A percentile compares a stretch with the other conserved stretches of the same genome.
phyloP scores from a whole-genome alignment of 2,888 invertebrate species.

The Aphodius granarius region DNA sequence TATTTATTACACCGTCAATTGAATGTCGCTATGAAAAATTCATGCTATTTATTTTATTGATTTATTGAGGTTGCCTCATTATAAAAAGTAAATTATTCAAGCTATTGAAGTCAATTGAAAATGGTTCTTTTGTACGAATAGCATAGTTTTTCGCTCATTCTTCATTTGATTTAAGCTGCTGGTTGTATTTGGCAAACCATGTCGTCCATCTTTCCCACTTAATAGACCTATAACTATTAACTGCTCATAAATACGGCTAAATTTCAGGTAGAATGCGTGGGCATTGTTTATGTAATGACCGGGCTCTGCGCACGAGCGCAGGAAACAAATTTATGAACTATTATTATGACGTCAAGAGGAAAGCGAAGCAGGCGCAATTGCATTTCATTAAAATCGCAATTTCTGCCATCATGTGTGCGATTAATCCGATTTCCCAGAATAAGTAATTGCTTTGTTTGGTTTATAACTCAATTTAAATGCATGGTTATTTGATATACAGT shows the following conservation, averaged over 20 bases:
- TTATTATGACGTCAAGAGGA: background rate
- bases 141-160: too few relatives aligned
- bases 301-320: background rate
- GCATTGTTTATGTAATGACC: background rate
- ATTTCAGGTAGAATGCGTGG: background rate
- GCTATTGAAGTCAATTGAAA: too few relatives aligned
- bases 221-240: background rate
- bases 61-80: background rate
- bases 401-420: background rate
- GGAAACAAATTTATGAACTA: background rate
- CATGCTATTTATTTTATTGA: background rate
- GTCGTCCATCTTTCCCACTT: too few relatives aligned
- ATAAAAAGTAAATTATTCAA: too few relatives aligned
- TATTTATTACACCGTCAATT: background rate
- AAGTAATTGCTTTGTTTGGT: background rate
- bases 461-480: background rate
- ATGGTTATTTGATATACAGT: background rate
- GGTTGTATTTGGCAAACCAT: too few relatives aligned
- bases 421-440: background rate
- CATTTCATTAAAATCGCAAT: background rate
- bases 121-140: too few relatives aligned
- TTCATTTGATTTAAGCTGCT: too few relatives aligned
- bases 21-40: background rate
- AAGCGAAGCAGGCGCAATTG: background rate
- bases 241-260: background rate